Evolutionary conservation across 92 coral and sea anemone species (phyloP), one percentile per base, ranked within the genome.

Genomic region (Porites divaricata): DNA sequence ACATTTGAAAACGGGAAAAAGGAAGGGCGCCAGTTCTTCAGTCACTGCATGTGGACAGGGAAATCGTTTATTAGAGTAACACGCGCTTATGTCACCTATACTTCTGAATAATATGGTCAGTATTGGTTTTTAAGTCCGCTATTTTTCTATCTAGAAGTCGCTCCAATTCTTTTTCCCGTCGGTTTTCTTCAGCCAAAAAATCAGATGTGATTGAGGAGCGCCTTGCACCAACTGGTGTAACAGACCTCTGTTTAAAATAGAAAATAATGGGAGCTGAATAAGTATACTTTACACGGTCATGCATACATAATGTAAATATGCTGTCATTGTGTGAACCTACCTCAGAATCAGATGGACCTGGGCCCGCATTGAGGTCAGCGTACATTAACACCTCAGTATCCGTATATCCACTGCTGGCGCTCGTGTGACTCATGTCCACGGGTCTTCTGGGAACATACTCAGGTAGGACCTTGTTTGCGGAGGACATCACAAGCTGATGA

Each of bases 121-220:
- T 96, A 85, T 88, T 93, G 8, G 95, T 81, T 77, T 91, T 87
- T 48, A 96, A 90, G 84, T 96, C 98, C 10, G 94, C 94, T 75
- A 96, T 85, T 65, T 98, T 80, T 69, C 93, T 76, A 86, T 96
- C 99, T 35, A 96, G 84, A 59, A 96, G 87, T 86, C 97, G 83
- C 81, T 95, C 96, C 77, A 96, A 95, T 87, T 96, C 98, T 48
- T 81, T 94, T 63, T 95, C 99, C 23, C 99, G 91, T 72, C 94
- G 89, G 61, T 90, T 93, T 80, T 96, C 99, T 48, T 96, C 99
- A 14, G 91, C 97, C 59, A 96, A 78, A 76, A 96, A 96, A 68
- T 96, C 98, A 20, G 98, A 92, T 4, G 99, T 96, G 90, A 96
- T 76, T 9, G 99, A 96, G 20, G 93, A 83, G 63, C 99, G 91